A percentile compares a stretch with the other conserved stretches of the same genome.
These are phyloP conservation scores for Pachypanchax playfairii DNA, from an alignment of 2,113 vertebrate species.

Conservation along the genomic window DNA sequence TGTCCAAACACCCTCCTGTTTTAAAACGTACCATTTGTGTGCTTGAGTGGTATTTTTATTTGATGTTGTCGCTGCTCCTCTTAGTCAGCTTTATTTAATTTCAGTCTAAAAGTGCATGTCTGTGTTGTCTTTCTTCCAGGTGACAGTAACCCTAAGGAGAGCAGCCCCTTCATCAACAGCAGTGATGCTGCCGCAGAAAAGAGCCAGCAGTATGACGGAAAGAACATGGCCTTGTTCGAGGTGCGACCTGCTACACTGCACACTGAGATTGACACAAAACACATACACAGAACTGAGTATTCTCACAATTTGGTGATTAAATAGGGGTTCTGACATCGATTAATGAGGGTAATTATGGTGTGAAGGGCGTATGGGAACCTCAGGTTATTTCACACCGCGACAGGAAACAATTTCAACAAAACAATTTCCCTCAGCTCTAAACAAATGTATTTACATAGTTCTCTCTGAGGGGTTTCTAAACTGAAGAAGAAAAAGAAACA, in stretches of 20 bases:
- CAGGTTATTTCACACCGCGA: conserved; percentile 48
- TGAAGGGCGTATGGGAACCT: conserved; percentile 63
- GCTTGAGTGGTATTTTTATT: background rate
- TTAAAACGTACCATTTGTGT: too few relatives aligned
- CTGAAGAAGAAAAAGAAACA: conserved; percentile 18
- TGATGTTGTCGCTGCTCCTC: background rate
- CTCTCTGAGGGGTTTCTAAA: conserved; percentile 31
- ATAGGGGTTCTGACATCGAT: conserved; percentile 57
- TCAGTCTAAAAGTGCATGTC: conserved; percentile 26
- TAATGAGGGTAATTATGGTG: conserved; percentile 71
- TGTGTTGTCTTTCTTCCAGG: conserved; percentile 76
- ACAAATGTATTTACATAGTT: conserved; percentile 42
- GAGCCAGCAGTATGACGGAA: conserved; percentile 93
- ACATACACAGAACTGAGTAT: conserved; percentile 17
- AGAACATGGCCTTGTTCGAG: conserved; percentile 99
- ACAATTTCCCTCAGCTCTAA: conserved; percentile 35
- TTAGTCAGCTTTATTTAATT: conserved; percentile 10
- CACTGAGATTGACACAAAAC: conserved; percentile 11
- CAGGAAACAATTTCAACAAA: conserved; percentile 34
- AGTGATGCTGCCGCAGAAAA: conserved; percentile 89
- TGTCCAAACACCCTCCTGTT: too few relatives aligned
- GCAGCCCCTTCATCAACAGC: conserved; percentile 99
- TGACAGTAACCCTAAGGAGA: conserved; percentile 97
- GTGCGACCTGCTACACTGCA: conserved; percentile 64
- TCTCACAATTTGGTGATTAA: conserved; percentile 52